These are phyloP conservation scores for Camelus dromedarius DNA, from an alignment of 2,113 vertebrate genomes.

Conservation along the genomic window DNA sequence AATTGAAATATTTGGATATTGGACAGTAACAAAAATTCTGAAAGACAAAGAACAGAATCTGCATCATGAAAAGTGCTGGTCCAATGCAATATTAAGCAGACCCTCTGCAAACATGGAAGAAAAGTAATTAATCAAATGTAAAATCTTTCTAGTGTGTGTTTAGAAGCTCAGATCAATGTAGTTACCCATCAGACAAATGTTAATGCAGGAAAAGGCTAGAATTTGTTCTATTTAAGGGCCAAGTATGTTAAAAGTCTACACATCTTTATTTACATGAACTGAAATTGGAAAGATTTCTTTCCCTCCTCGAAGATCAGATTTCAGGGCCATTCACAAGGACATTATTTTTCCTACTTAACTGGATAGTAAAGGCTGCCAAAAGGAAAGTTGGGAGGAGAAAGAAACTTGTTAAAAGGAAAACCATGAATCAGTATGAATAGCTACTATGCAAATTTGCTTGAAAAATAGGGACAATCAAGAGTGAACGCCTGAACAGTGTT, in stretches of 20 bases:
- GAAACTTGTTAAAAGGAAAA: slow-evolving; percentile 21
- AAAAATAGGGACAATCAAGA: not conserved
- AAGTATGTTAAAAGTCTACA: not conserved
- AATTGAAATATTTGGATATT: not conserved
- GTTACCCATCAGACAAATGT: not conserved
- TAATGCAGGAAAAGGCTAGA: not conserved
- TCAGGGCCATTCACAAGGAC: slow-evolving; percentile 8
- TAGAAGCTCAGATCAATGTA: not conserved
- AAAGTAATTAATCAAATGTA: not conserved
- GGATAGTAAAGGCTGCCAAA: not conserved
- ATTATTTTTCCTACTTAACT: not conserved
- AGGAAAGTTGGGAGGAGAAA: not conserved
- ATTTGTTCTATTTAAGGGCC: not conserved
- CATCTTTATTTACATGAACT: not conserved
- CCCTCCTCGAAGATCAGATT: not conserved
- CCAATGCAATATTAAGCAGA: not conserved
- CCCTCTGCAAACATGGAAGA: slow-evolving; percentile 27
- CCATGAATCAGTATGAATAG: not conserved
- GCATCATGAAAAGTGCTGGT: not conserved
- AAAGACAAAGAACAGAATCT: not conserved
- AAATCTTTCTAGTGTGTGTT: not conserved
- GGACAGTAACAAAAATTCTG: not conserved
- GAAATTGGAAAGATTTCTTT: not conserved
- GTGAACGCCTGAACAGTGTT: not conserved
- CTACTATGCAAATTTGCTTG: not conserved